Evolutionary conservation across 2,113 vertebrate genomes (phyloP), one percentile per base, ranked within the genome.

Genomic region (Butorides virescens): DNA sequence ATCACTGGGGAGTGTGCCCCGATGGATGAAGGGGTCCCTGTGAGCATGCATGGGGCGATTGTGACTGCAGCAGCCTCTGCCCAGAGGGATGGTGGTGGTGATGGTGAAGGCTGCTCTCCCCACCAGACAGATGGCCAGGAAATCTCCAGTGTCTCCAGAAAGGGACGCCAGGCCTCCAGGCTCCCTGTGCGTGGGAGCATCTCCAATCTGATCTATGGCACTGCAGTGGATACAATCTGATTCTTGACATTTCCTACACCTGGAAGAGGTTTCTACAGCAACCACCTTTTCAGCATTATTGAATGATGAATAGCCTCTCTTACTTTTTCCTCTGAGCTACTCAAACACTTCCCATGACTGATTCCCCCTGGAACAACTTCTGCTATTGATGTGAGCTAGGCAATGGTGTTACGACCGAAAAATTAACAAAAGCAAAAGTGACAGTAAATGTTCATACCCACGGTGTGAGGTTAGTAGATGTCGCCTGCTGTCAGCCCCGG

Each of bases 241-340:
- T 50, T 62, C 66, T 46, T 82, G 73, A 72, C 56, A 78, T 70
- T 75, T 76, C 27, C 63, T 46, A 70, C 46, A 92, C 62, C 44
- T 85, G 58, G 49, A 63, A 90, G 46, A 73, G 90, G 85, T 91
- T 95, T 95, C 87, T 94, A 90, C 85, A 85, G 71, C 92, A 94
- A 90, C 90, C 46, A 74, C 67, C 46, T 90, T 53, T n/a, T 11
- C 87, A 79, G 77, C 15, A 11, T 21, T 34, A 16, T 1, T 75
- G 70, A 62, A 46, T 29, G 76, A 91, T 22, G 17, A 95, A 62
- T 6, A 68, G n/a, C 44, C 29, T 49, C 70, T 68, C 73, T 22
- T 14, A 4, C 53, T 27, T 72, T 32, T 78, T 81, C 76, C 71
- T 87, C 36, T 7, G 5, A 85, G 32, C 49, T 18, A 12, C 11